Base-by-base conservation (phyloP, 37 sponge, comb jelly and placozoan genomes). In the Theonella swinhoei region DNA sequence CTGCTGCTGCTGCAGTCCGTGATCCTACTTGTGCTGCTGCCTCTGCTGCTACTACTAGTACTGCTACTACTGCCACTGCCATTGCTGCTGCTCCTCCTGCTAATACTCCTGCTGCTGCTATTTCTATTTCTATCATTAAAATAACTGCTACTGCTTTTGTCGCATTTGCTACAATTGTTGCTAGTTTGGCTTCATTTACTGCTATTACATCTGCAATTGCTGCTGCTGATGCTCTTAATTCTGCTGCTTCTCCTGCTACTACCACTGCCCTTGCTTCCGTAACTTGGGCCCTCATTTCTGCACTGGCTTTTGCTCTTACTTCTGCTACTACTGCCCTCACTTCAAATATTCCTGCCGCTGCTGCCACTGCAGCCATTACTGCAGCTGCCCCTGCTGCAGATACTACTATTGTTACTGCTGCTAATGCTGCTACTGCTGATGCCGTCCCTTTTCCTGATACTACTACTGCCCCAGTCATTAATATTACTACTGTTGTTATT, bases 91-190 rank as follows among this genome's bases (percentile, higher is more conserved):
- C 42, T 73, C 14, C 42, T 11, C 8, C 20, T 35, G 41, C 22
- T 36, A 11, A 14, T 73, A 20, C 40, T 36, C 14, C 41, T 73
- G 74, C 74, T 73, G 74, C 41, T 73, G 41, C 38, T 36, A n/a
- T n/a, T 73, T 36, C n/a, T 73, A 40, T n/a, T 73, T 36, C 74
- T 73, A n/a, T n/a, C n/a, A n/a, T n/a, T 73, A 40, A 11, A 35
- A 40, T 40, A 35, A 40, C 74, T 73, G 69, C 26, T 73, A n/a
- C 41, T 36, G 17, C 74, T 73, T 36, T 40, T 73, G 74, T 14
- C 33, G 41, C 41, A 14, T 11, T 36, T 73, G 74, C n/a, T 73
- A 40, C 24, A 35, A n/a, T n/a, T 36, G 41, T 36, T 73, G 74
- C n/a, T 73, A 40, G 39, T 73, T 36, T 40, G 19, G 41, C 38